Evolutionary conservation across 2,888 invertebrate genomes (phyloP), one percentile per base, ranked within the genome.

Genomic region (Megaustenia siamemsis): DNA sequence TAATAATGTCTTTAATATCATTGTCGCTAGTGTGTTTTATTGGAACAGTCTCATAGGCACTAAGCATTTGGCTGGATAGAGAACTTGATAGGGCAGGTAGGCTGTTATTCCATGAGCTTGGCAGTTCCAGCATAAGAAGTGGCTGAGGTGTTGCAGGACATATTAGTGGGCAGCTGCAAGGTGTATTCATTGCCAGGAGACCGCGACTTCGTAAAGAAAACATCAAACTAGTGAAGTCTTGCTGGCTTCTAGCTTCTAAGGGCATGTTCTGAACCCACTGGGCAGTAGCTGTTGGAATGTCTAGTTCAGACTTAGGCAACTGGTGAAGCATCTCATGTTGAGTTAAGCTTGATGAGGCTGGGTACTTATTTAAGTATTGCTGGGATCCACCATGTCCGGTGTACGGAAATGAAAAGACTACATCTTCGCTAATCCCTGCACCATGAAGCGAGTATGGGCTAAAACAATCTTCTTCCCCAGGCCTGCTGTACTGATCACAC

Each of bases 211-310:
- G 77, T 75, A 86, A 75, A 78, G 86, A 68, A 21, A 86, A 60
- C 69, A 88, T 83, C 12, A 86, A 76, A 1, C 86, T 84, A 35
- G 87, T 79, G 18, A 86, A 73, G 73, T 88, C 88, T 73, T 86
- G 86, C 68, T 86, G 82, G 68, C 87, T 87, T 49, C 84, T 84
- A 53, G 82, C 79, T 32, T 83, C 73, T 24, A 88, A 82, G 4
- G 88, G 89, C 79, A 87, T 88, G 81, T 88, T 88, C 82, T 90
- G 89, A 35, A 90, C 89, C 90, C 90, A 90, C 77, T 87, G 53
- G 4, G 85, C 77, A 32, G 82, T 82, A 8, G 85, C 82, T 28
- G 82, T 40, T n/a, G 85, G 82, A 76, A 85, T 84, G 40, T 84
- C 84, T 45, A 80, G 15, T 18, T 80, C 84, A 1, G 84, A 84